Base-by-base conservation (phyloP, 2,888 invertebrate species). In the Diarsia brunnea region DNA sequence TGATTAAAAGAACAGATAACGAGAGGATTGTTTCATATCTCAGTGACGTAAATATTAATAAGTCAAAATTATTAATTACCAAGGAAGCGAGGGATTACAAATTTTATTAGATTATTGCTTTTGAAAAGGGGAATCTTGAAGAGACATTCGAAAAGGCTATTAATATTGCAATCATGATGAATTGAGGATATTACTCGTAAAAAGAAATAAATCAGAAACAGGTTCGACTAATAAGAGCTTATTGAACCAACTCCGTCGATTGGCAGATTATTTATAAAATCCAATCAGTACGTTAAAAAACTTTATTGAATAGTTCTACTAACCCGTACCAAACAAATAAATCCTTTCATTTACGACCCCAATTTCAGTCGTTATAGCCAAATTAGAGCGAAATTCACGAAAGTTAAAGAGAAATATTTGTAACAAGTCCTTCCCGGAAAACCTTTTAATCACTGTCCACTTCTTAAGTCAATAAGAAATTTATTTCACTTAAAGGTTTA, bases 41-140 rank as follows among this genome's bases (percentile, higher is more conserved):
- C 55, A 66, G 65, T 75, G 85, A 87, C 85, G 85, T 72, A 73
- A 81, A 76, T 74, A 73, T 74, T 72, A 79, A 76, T 85, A 14
- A 86, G 51, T 74, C 63, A 64, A 21, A 53, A 74, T 84, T 45
- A 84, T 79, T 74, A 86, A 84, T 84, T 84, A 65, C 66, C 38
- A 51, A 76, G 65, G 64, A 64, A 78, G 61, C 64, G 53, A 47
- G 31, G 65, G 60, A 72, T 84, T 72, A 47, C 2, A 72, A 24
- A 82, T 78, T 68, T 75, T 76, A 86, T 79, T 83, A 69, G 60
- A 76, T 86, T 70, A 84, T 73, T 71, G 71, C 71, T 51, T 67
- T 76, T 74, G 71, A 68, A 74, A 74, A 53, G 71, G 60, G 55
- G 8, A 58, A 69, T 82, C 61, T 85, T 53, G 61, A 82, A 78